These are phyloP conservation scores for Centropyge bicolor DNA, from an alignment of 2,797 vertebrate genomes.

Conservation along the genomic window DNA sequence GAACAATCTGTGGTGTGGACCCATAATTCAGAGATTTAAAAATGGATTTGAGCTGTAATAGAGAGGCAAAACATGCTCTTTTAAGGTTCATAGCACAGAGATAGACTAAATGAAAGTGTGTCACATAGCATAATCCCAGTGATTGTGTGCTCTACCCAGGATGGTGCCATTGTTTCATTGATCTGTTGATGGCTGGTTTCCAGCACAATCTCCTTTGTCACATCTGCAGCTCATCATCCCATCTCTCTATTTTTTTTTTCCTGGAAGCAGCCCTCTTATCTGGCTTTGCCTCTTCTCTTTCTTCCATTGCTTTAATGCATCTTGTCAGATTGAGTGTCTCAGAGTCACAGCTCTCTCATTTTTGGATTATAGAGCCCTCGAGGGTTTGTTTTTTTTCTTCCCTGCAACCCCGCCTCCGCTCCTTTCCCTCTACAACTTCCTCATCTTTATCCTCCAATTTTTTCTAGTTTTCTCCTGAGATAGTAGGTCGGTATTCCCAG, in stretches of 20 bases:
- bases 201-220: conserved; percentile 76
- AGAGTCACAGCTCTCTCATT: conserved; percentile 71
- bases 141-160: conserved; percentile 63
- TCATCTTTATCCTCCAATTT: conserved; percentile 48
- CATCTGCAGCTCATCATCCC: conserved; percentile 76
- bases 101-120: conserved; percentile 61
- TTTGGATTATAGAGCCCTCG: conserved; percentile 76
- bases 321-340: conserved; percentile 79
- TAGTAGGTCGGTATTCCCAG: conserved; percentile 55
- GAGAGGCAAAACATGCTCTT: conserved; percentile 50
- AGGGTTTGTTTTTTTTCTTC: conserved; percentile 59
- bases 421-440: conserved; percentile 27
- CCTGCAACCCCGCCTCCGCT: conserved; percentile 40
- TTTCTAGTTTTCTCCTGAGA: conserved; percentile 31
- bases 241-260: conserved; percentile 53
- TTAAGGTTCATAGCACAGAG: conserved; percentile 53
- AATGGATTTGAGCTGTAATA: conserved; percentile 47
- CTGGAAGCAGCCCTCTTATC: conserved; percentile 71
- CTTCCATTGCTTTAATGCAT: conserved; percentile 73
- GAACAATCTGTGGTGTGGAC: conserved; percentile 10
- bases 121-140: conserved; percentile 61
- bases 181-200: conserved; percentile 76
- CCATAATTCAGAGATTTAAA: conserved; percentile 34
- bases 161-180: conserved; percentile 74
- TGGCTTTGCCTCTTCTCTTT: conserved; percentile 63